phyloP scores from a whole-genome alignment of 2,888 invertebrate genomes.

The Melanchra persicariae region DNA sequence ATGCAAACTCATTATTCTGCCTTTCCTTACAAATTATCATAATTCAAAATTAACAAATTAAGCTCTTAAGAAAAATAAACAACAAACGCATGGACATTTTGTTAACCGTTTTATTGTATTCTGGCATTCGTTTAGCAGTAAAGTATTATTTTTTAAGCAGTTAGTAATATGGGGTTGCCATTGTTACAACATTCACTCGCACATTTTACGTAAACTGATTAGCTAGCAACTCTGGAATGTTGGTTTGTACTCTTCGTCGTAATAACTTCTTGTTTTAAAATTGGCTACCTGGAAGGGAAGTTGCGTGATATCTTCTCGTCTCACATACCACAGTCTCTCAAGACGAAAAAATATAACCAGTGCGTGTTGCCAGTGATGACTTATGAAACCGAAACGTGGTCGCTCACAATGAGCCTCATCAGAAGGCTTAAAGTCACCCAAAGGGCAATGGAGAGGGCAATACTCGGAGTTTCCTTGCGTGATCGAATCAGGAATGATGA shows the following conservation, averaged over 20 bases:
- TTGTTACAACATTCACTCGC: conserved; percentile 13
- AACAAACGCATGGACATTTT: conserved; percentile 2
- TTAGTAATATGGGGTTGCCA: conserved; percentile 5
- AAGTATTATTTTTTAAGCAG: conserved; percentile 46
- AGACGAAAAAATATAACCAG: too few relatives aligned
- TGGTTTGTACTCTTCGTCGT: conserved; percentile 9
- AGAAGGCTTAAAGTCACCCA: too few relatives aligned
- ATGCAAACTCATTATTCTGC: conserved; percentile 7
- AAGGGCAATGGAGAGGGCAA: too few relatives aligned
- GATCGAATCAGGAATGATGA: too few relatives aligned
- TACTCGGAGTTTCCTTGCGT: too few relatives aligned
- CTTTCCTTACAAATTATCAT: conserved; percentile 12
- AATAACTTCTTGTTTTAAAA: conserved; percentile 24
- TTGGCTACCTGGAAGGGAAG: not conserved
- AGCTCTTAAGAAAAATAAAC: conserved; percentile 3
- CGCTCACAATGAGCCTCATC: too few relatives aligned
- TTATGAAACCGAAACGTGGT: too few relatives aligned
- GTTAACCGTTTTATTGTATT: conserved; percentile 33
- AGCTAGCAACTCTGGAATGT: conserved; percentile 40
- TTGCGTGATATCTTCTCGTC: too few relatives aligned
- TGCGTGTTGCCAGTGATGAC: too few relatives aligned
- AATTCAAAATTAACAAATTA: conserved; percentile 33
- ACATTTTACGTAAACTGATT: conserved; percentile 36
- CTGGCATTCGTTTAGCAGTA: conserved; percentile 60
- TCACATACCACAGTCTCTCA: too few relatives aligned